phyloP scores from a whole-genome alignment of 1,140 invertebrate genomes.

The Pectinophora gossypiella region DNA sequence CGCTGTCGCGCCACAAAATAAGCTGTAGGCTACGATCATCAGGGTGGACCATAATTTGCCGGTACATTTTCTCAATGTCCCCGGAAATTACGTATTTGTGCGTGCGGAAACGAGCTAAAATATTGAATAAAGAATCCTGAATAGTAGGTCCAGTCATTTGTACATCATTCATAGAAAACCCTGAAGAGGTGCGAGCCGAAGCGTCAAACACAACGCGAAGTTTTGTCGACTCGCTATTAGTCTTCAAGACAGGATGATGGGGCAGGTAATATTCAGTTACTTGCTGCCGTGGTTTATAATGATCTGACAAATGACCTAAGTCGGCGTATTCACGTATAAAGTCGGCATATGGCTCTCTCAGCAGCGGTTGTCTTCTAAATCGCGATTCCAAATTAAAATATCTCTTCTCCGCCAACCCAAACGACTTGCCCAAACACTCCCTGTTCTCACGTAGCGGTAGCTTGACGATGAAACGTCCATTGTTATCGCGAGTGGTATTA shows the following conservation, averaged over 20 bases:
- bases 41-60: background rate
- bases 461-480: constrained; percentile 1
- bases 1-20: background rate
- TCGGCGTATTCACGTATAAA: background rate
- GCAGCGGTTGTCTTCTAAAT: background rate
- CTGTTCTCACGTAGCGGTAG: background rate
- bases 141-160: background rate
- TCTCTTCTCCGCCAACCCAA: background rate
- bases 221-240: background rate
- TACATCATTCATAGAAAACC: background rate
- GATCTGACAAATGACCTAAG: background rate
- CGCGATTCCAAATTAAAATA: constrained; percentile 3
- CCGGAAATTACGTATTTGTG: background rate
- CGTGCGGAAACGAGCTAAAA: background rate
- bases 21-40: background rate
- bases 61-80: background rate
- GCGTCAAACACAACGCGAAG: background rate
- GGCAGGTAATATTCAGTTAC: background rate
- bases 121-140: background rate
- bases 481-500: background rate
- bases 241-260: background rate
- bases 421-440: constrained; percentile 1
- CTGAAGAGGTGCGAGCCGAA: background rate
- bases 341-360: background rate
- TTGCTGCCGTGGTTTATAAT: background rate